phyloP scores from a whole-genome alignment of 2,888 invertebrate species.

The Cantharis lateralis region DNA sequence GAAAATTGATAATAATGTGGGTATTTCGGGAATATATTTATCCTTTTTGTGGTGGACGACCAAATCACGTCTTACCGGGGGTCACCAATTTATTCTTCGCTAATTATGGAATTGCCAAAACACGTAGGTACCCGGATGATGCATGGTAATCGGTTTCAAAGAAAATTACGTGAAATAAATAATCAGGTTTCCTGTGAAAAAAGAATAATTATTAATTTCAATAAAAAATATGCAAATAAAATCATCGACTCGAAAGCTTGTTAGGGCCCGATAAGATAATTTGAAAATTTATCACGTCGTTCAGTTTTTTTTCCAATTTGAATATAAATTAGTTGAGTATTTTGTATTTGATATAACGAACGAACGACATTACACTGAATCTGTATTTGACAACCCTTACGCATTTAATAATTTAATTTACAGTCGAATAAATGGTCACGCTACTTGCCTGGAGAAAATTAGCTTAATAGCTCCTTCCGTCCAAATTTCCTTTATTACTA shows the following conservation, averaged over 20 bases:
- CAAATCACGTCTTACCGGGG: no score
- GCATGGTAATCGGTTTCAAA: neutral
- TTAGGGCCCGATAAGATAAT: neutral
- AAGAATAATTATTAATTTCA: neutral
- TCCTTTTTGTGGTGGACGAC: no score
- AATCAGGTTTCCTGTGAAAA: neutral
- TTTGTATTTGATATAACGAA: constrained; percentile 17
- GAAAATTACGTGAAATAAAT: neutral
- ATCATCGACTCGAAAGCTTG: neutral
- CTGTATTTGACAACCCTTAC: constrained; percentile 27
- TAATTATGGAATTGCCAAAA: neutral
- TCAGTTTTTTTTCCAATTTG: constrained; percentile 14
- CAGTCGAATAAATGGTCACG: constrained; percentile 25
- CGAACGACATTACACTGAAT: constrained; percentile 13
- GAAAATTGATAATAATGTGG: neutral
- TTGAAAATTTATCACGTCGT: constrained; percentile 5
- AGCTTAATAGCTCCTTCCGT: constrained; percentile 16
- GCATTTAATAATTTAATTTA: constrained; percentile 26
- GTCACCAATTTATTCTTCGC: neutral
- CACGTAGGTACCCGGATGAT: neutral
- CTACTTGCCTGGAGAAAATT: constrained; percentile 20
- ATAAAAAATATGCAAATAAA: neutral
- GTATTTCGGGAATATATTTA: neutral
- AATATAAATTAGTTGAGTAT: constrained; percentile 16
- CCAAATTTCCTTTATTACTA: constrained; percentile 23